Conservation (phyloP, 1,140 invertebrate species). For the Homarus americanus region DNA sequence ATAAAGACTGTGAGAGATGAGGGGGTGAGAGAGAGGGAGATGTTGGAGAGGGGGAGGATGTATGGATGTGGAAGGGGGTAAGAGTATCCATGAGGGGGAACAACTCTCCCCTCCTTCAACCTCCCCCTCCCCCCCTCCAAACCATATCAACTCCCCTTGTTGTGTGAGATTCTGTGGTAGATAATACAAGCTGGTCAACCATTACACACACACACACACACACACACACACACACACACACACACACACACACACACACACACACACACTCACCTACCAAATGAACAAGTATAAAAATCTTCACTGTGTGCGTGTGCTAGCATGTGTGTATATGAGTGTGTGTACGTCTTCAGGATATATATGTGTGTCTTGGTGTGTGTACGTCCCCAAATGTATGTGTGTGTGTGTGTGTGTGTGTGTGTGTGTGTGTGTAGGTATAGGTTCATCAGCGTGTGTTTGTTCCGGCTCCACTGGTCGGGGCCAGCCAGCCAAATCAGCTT, state of each 20-base stretch:
- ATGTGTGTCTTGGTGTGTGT: neutral
- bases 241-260: no score
- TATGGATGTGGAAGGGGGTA: neutral
- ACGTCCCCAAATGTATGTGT: neutral
- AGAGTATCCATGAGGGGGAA: no score
- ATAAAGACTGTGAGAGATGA: no score
- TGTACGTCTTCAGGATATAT: neutral
- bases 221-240: no score
- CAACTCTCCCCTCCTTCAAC: neutral
- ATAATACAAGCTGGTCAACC: no score
- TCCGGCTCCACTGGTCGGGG: constrained; percentile 8
- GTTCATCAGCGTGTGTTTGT: constrained; percentile 22
- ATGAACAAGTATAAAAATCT: no score
- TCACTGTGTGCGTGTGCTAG: no score
- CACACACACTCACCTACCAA: no score
- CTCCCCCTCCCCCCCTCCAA: neutral
- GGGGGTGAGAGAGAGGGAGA: neutral
- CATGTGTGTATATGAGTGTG: no score
- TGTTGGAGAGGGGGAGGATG: neutral
- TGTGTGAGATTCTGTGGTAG: no score
- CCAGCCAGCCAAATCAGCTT: constrained; percentile 14
- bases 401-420: neutral
- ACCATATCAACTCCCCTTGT: no score
- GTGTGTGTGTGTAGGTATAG: neutral
- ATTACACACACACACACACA: no score